Evolutionary conservation across 2,797 vertebrate genomes (phyloP), one percentile per base, ranked within the genome.

Genomic region (Ficedula albicollis): DNA sequence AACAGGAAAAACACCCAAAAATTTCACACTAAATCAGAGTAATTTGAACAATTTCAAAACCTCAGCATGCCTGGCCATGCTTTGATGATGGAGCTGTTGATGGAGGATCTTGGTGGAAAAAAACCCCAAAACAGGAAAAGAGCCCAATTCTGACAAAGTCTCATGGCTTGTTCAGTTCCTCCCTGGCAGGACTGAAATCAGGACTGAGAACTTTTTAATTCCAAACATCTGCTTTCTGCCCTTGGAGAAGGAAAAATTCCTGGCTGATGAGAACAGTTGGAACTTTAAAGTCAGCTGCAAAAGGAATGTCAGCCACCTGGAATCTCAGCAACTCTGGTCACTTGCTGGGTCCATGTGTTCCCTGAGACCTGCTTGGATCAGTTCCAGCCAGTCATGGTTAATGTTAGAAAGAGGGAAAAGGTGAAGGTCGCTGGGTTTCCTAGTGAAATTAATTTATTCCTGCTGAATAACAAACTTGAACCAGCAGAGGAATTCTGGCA

Each of bases 11-110:
- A 34, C 7, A 29, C 29, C 13, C 20, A 1, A 30, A 67, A 66
- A 54, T 17, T 52, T 68, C 39, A n/a, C 7, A 29, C 23, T 68
- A 85, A 20, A 52, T n/a, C 29, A 52, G 29, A 60, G 25, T 29
- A 60, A 76, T 54, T 9, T 23, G 39, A 76, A 60, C 23, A 20
- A 39, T 76, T 76, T 60, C 46, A 52, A 68, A 25, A 38, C 41
- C 34, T 60, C 83, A 34, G 39, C 16, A 2, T 54, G 73, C 39
- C n/a, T 54, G 55, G 73, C n/a, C 41, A 6, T 46, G 63, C 39
- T 60, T 2, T 68, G n/a, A 39, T 0, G 0, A 34, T 25, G 6
- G 39, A 54, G 17, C 13, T 14, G 20, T 30, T 34, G 30, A 34
- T 60, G 11, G 16, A 62, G 39, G 21, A 70, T 75, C 22, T 49